Evolutionary conservation across 2,797 vertebrate species (phyloP).

Genomic region (Hylomyscus alleni): DNA sequence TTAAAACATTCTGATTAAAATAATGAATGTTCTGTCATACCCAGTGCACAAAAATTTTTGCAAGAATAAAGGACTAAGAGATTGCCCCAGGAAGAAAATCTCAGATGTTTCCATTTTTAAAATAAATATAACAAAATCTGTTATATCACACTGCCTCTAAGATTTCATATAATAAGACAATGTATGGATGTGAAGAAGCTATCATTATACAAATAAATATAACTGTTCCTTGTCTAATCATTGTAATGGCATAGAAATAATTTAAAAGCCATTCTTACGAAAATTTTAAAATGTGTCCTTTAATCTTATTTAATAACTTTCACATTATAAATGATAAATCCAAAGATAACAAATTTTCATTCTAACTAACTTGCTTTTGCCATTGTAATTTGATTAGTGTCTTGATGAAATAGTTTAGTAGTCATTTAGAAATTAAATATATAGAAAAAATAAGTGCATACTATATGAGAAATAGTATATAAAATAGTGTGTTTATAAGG

Average conservation of each 20-base stretch:
- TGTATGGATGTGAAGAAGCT: neutral
- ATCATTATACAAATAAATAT: neutral
- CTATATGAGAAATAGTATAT: neutral
- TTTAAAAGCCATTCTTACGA: neutral
- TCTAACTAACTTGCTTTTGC: neutral
- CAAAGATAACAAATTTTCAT: neutral
- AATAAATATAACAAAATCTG: neutral
- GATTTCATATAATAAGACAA: neutral
- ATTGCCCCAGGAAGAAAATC: neutral
- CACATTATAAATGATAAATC: neutral
- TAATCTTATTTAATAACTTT: neutral
- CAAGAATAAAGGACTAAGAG: neutral
- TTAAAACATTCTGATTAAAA: constrained; percentile 6
- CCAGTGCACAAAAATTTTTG: neutral
- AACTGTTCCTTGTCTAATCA: neutral
- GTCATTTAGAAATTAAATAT: neutral
- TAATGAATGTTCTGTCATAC: neutral
- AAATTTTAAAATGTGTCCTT: neutral
- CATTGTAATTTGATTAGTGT: neutral
- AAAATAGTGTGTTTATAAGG: neutral
- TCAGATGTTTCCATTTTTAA: neutral
- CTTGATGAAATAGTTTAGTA: neutral
- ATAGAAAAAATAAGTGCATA: neutral
- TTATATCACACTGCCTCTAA: neutral
- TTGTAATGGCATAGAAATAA: neutral